Evolutionary conservation across 2,113 vertebrate species (phyloP).

Genomic region (Uria aalge): DNA sequence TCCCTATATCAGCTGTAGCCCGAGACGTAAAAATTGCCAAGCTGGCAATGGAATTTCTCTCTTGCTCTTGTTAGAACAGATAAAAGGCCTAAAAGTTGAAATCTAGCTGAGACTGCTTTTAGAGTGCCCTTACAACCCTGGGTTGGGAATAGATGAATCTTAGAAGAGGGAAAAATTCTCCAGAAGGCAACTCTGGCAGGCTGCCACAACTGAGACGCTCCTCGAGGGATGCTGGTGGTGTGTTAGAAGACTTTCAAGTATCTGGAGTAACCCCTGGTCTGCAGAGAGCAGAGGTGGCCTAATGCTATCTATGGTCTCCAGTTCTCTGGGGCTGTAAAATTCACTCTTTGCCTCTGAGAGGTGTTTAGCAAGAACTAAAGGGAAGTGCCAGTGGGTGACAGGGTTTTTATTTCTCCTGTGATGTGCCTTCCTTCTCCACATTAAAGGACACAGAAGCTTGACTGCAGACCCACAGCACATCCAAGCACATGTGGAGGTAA

Average conservation of each 20-base stretch:
- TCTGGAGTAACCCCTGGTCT: not conserved
- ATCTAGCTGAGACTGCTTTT: not conserved
- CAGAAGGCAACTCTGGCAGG: not conserved
- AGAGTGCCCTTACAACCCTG: not conserved
- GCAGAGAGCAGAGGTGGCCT: not conserved
- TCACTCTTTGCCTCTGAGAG: not conserved
- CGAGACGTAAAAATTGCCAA: not conserved
- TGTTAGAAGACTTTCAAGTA: not conserved
- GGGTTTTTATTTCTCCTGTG: not conserved
- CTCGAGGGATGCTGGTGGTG: not conserved
- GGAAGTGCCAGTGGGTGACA: not conserved
- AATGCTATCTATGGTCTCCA: not conserved
- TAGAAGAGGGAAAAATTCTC: not conserved
- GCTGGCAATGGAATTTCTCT: not conserved
- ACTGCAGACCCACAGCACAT: not conserved
- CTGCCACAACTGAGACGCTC: not conserved
- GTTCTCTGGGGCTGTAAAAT: not conserved
- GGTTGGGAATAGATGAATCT: not conserved
- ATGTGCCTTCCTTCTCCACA: rapidly evolving
- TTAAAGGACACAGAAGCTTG: not conserved
- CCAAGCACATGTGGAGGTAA: not conserved
- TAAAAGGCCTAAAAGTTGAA: not conserved
- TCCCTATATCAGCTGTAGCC: not conserved
- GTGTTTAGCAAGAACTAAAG: not conserved
- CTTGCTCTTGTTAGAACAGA: not conserved